Evolutionary conservation across 2,113 vertebrate genomes (phyloP).

Genomic region (Geococcyx californianus): DNA sequence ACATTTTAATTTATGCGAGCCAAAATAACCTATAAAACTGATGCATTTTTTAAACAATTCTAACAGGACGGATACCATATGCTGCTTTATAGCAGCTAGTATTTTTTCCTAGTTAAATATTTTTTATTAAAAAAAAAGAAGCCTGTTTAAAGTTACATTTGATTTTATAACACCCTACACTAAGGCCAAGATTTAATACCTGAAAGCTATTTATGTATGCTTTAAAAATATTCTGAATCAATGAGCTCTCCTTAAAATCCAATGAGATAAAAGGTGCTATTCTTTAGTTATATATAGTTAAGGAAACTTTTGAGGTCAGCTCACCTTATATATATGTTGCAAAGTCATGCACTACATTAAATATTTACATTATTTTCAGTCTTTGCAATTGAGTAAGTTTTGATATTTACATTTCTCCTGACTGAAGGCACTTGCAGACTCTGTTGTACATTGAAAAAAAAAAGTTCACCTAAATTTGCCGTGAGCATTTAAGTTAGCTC

Average conservation of each 20-base stretch:
- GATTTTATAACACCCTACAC: conserved; percentile 51
- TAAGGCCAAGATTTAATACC: conserved; percentile 56
- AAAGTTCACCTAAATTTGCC: neutral
- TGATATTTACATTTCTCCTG: conserved; percentile 57
- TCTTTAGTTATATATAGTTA: conserved; percentile 24
- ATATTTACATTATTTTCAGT: conserved; percentile 63
- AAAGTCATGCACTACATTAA: conserved; percentile 43
- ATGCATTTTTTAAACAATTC: conserved; percentile 54
- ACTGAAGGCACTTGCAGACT: conserved; percentile 8
- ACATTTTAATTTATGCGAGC: neutral
- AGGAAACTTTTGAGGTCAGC: conserved; percentile 53
- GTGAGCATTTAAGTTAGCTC: neutral
- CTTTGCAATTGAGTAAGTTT: conserved; percentile 43
- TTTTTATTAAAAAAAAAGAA: conserved; percentile 46
- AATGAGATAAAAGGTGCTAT: conserved; percentile 61
- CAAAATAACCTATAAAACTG: conserved; percentile 25
- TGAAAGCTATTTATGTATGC: conserved; percentile 51
- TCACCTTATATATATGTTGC: conserved; percentile 68
- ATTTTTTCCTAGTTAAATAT: conserved; percentile 49
- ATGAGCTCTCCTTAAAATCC: conserved; percentile 40
- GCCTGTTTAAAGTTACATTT: conserved; percentile 53
- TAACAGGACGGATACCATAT: conserved; percentile 14
- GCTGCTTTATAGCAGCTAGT: conserved; percentile 29
- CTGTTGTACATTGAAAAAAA: neutral
- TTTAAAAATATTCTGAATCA: conserved; percentile 59